Base-by-base conservation (phyloP, 2,797 vertebrate genomes). In the Brachyalestes nurse region DNA sequence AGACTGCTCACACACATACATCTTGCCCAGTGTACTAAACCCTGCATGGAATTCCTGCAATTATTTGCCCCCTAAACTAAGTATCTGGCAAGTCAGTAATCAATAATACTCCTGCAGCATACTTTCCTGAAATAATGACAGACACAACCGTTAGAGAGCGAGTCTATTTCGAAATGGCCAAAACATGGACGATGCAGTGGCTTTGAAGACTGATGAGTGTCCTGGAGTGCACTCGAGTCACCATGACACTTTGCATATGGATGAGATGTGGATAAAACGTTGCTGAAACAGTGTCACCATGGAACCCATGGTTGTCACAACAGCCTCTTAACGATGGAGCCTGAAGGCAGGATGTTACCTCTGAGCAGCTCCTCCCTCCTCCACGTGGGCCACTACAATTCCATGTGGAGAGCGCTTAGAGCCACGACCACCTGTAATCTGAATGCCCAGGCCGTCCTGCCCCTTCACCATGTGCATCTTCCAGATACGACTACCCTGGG, bases 401-500 rank as follows among this genome's bases (percentile, higher is more conserved):
- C 97, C 97, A 77, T 97, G 97, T 67, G 96, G 96, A 55, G 96
- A 98, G 47, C 96, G 93, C 88, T 96, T 98, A 23, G 97, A 99
- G 85, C 97, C 97, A 57, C 97, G 95, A 58, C 98, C 98, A 66
- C 97, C 98, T 0, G 96, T 98, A 84, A 99, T 98, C 92, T 99
- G 97, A 90, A 99, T 96, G 72, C 97, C 98, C 85, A 99, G 93
- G 57, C 97, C 97, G 0, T 97, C 96, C 0, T 93, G 91, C 47
- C 96, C 96, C 86, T 99, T 99, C 91, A 97, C 90, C 92, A 99
- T 96, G 84, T 97, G 96, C 97, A 99, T 98, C 95, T 97, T 99
- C 98, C 98, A 99, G 91, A 99, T 97, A 81, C 93, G 95, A 89
- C 94, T 95, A 53, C 95, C 94, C 86, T 98, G 89, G 72, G 82